phyloP scores from a whole-genome alignment of 2,888 invertebrate species.

The Caenorhabditis sp. region DNA sequence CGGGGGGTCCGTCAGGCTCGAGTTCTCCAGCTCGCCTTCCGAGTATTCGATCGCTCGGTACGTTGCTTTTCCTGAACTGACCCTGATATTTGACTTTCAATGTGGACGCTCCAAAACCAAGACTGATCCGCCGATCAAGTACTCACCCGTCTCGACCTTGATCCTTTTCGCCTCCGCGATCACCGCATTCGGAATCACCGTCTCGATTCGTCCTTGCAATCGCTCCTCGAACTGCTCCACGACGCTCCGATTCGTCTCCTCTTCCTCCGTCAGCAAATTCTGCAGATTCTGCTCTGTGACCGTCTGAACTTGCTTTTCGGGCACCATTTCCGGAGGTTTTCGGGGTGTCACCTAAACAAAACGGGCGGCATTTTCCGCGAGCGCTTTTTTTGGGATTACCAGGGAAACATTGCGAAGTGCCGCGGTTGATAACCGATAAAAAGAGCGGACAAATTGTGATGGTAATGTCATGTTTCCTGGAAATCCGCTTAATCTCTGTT shows the following conservation, averaged over 20 bases:
- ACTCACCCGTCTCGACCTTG: constrained; percentile 45
- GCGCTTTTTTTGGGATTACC: too few relatives aligned
- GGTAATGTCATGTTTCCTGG: constrained; percentile 8
- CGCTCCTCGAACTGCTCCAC: constrained; percentile 26
- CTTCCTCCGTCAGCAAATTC: constrained; percentile 24
- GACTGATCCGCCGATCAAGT: background rate
- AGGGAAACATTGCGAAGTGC: too few relatives aligned
- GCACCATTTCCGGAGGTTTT: constrained; percentile 18
- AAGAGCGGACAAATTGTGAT: background rate
- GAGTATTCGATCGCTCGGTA: constrained; percentile 71
- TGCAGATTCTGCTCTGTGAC: constrained; percentile 23
- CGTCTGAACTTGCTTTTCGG: constrained; percentile 14
- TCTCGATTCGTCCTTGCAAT: background rate
- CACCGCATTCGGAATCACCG: background rate
- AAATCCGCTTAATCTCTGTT: too few relatives aligned
- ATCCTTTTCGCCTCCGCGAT: constrained; percentile 22
- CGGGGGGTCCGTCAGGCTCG: constrained; percentile 70
- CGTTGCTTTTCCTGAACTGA: constrained; percentile 42
- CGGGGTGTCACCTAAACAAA: background rate
- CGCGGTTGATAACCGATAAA: constrained; percentile 1
- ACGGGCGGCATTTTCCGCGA: too few relatives aligned
- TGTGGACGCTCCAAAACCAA: background rate
- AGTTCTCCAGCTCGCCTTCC: constrained; percentile 72
- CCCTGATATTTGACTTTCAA: background rate
- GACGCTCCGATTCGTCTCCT: constrained; percentile 25